phyloP scores from a whole-genome alignment of 2,888 invertebrate genomes.

The Agriopis marginaria region DNA sequence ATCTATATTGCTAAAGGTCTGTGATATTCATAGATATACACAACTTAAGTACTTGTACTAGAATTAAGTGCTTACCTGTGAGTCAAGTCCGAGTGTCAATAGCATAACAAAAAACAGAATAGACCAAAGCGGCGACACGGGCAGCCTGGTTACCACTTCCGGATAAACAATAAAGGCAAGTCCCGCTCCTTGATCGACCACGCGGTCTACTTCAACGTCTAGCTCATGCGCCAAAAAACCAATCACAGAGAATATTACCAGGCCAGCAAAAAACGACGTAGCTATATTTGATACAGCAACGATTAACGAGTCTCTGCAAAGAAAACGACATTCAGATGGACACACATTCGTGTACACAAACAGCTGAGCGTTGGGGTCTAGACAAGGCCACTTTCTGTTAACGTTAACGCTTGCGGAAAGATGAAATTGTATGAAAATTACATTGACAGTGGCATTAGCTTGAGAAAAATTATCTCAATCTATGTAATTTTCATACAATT shows the following conservation, averaged over 20 bases:
- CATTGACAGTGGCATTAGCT: too few relatives aligned
- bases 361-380: slow-evolving; percentile 6
- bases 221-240: slow-evolving; percentile 93
- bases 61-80: slow-evolving; percentile 80
- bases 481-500: too few relatives aligned
- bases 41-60: not conserved
- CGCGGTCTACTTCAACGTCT: slow-evolving; percentile 88
- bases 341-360: slow-evolving; percentile 9
- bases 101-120: slow-evolving; percentile 93
- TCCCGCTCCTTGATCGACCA: slow-evolving; percentile 92
- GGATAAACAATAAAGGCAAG: slow-evolving; percentile 95
- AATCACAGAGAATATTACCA: slow-evolving; percentile 93
- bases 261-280: slow-evolving; percentile 93
- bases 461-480: too few relatives aligned
- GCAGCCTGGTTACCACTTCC: slow-evolving; percentile 92
- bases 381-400: too few relatives aligned
- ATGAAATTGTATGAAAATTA: too few relatives aligned
- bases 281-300: slow-evolving; percentile 92
- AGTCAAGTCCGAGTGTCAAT: slow-evolving; percentile 90
- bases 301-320: slow-evolving; percentile 89
- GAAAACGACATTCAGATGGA: slow-evolving; percentile 18
- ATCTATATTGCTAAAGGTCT: too few relatives aligned
- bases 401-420: too few relatives aligned
- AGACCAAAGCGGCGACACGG: slow-evolving; percentile 93
- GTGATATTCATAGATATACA: too few relatives aligned